These are phyloP conservation scores for Anticlea derivata DNA, from an alignment of 2,888 invertebrate genomes.

Conservation along the genomic window DNA sequence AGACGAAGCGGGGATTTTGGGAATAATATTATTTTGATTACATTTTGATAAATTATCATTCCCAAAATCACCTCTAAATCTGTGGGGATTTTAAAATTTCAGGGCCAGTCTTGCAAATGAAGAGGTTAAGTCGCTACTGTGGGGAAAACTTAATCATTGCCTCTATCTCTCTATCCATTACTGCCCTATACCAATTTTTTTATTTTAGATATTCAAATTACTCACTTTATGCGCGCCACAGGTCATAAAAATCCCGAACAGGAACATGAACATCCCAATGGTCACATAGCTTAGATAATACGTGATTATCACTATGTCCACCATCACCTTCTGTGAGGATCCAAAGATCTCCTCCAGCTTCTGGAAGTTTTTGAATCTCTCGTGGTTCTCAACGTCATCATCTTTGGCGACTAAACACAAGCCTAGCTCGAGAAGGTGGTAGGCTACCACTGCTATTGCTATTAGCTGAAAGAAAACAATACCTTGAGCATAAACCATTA, in stretches of 20 bases:
- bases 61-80: no score
- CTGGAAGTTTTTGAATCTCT: slow-evolving; percentile 65
- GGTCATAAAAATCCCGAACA: slow-evolving; percentile 63
- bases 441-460: slow-evolving; percentile 66
- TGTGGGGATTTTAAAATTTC: no score
- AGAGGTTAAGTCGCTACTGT: no score
- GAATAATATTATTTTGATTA: no score
- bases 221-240: slow-evolving; percentile 72
- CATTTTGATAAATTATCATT: no score
- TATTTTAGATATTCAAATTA: neutral
- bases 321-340: slow-evolving; percentile 56
- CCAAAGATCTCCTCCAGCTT: slow-evolving; percentile 71
- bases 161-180: no score
- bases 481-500: no score
- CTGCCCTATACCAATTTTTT: no score
- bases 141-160: no score
- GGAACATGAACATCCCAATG: slow-evolving; percentile 60
- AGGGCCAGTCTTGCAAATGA: no score
- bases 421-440: slow-evolving; percentile 64
- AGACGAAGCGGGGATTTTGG: no score
- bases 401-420: slow-evolving; percentile 59
- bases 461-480: slow-evolving; percentile 59
- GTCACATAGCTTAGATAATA: slow-evolving; percentile 65
- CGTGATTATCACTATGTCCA: slow-evolving; percentile 55
- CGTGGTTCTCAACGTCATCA: slow-evolving; percentile 49